phyloP scores from a whole-genome alignment of 1,140 invertebrate genomes.

The Nautilus pompilius region DNA sequence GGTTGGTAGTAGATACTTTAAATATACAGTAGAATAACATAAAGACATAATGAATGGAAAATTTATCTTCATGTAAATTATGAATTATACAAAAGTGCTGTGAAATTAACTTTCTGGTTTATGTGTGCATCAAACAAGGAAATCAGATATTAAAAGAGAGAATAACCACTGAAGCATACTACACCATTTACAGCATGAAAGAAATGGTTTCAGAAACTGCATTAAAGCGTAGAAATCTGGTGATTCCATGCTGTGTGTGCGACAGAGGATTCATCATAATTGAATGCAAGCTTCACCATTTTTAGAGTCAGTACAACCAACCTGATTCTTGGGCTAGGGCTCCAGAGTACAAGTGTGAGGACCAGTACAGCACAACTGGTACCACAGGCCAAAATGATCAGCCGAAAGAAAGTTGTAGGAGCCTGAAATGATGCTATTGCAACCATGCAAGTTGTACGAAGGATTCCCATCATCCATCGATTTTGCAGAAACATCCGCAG shows the following conservation, averaged over 20 bases:
- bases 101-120: not conserved
- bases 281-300: not conserved
- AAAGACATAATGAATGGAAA: no score
- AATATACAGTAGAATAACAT: no score
- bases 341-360: conserved; percentile 43
- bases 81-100: no score
- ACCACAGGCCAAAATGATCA: conserved; percentile 43
- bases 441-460: conserved; percentile 35
- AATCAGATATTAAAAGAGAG: not conserved
- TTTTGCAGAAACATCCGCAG: conserved; percentile 34
- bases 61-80: no score
- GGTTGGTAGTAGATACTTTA: no score
- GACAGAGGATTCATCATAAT: no score
- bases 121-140: not conserved
- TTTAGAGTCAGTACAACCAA: conserved; percentile 5
- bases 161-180: not conserved
- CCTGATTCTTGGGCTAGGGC: conserved; percentile 32
- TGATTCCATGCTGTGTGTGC: no score
- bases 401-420: conserved; percentile 37
- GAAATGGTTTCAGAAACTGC: no score
- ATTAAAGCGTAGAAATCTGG: no score
- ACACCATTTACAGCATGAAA: no score
- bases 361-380: conserved; percentile 40
- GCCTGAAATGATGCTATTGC: conserved; percentile 50
- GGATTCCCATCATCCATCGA: conserved; percentile 26